Evolutionary conservation across 1,140 invertebrate genomes (phyloP).

Genomic region (Lordiphosa collinella): DNA sequence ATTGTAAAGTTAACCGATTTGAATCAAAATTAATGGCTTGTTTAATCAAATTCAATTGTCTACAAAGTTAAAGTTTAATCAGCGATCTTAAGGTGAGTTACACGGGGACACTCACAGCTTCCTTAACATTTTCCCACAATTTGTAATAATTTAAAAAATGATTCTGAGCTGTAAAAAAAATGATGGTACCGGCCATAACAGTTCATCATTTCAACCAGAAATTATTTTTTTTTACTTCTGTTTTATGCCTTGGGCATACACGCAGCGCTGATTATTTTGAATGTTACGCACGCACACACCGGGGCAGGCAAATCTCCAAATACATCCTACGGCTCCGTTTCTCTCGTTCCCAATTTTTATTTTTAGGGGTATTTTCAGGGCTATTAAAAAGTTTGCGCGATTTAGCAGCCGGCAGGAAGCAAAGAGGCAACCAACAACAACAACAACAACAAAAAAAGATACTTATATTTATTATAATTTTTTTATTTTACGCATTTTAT

Average conservation of each 20-base stretch:
- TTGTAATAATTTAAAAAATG: no score
- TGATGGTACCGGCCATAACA: no score
- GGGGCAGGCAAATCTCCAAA: slow-evolving; percentile 31
- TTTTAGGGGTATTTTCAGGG: slow-evolving; percentile 42
- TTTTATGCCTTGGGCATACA: background rate
- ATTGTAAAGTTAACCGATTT: no score
- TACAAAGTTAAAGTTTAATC: no score
- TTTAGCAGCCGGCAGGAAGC: slow-evolving; percentile 8
- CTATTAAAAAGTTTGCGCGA: slow-evolving; percentile 52
- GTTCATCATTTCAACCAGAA: no score
- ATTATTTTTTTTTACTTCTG: no score
- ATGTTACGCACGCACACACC: background rate
- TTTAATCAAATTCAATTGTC: no score
- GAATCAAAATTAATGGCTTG: no score
- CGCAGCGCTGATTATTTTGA: slow-evolving; percentile 14
- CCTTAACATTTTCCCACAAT: no score
- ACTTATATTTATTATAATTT: slow-evolving; percentile 13
- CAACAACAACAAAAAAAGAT: slow-evolving; percentile 7
- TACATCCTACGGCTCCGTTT: slow-evolving; percentile 17
- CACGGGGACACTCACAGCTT: no score
- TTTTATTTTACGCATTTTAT: slow-evolving; percentile 44
- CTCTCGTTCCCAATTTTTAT: background rate
- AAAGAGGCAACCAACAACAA: slow-evolving; percentile 15
- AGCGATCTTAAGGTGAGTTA: no score
- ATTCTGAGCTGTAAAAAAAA: no score